These are phyloP conservation scores for Puma concolor DNA, from an alignment of 2,113 vertebrate species.

Conservation along the genomic window DNA sequence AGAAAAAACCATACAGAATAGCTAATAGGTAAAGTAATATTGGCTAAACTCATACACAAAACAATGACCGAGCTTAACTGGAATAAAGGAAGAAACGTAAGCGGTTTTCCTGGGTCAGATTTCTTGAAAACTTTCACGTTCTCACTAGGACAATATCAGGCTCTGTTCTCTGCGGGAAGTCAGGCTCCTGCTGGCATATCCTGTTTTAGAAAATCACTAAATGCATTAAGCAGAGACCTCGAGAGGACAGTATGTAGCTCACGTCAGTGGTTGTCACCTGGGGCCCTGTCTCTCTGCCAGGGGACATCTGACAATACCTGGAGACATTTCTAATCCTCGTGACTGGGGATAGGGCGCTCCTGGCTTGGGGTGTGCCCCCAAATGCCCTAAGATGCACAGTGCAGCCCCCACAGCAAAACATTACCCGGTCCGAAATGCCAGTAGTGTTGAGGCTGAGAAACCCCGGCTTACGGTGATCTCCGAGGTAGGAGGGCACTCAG, in stretches of 20 bases:
- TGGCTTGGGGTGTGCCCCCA: background rate
- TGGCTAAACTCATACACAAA: background rate
- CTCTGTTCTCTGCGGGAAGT: background rate
- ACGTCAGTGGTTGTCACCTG: background rate
- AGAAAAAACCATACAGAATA: background rate
- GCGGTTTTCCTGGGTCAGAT: background rate
- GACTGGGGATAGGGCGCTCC: too few species aligned
- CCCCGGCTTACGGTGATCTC: background rate
- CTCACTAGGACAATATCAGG: background rate
- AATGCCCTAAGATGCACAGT: background rate
- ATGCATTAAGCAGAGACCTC: background rate
- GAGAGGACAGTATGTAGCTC: rapidly evolving
- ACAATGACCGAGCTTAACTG: background rate
- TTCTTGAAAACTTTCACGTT: background rate
- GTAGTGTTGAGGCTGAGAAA: background rate
- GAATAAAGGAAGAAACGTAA: background rate
- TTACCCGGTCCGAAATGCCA: too few species aligned
- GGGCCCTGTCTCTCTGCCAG: too few species aligned
- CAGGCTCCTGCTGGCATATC: background rate
- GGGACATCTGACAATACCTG: too few species aligned
- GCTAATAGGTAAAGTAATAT: background rate
- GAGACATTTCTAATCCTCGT: background rate
- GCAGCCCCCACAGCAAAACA: background rate
- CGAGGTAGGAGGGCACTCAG: rapidly evolving
- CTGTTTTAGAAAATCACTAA: background rate